Base-by-base conservation (phyloP, 2,797 vertebrate species). In the Gadopsis marmoratus region DNA sequence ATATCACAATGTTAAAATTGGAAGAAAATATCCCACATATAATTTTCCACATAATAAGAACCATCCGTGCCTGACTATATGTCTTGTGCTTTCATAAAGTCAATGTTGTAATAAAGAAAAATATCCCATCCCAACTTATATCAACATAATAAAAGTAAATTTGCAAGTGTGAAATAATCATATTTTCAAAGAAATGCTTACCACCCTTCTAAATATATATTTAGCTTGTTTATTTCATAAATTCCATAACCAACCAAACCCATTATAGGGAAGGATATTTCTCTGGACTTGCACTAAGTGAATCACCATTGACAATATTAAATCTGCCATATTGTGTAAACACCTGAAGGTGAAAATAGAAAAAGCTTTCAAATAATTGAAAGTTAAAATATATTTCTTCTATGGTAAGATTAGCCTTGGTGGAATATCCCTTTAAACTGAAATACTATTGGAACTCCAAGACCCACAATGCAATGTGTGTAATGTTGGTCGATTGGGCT, bases 381-480 rank as follows among this genome's bases (percentile, higher is more conserved):
- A 39, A 10, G 37, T 39, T 39, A 39, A 39, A 39, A 39, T 39
- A 11, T 39, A n/a, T 35, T 35, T 35, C 35, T 35, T 35, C 35
- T 5, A 11, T 39, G 39, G 39, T 13, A 43, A 43, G 43, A 43
- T 16, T 13, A 43, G 16, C 43, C 43, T 59, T 7, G 0, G n/a
- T 41, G 19, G 10, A 71, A 9, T 63, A 48, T 62, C 10, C 29
- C 35, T 65, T 62, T 68, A 62, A 48, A 1, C 8, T 4, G 17
- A 3, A 33, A n/a, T 1, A 41, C 5, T 1, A 12, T 17, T 26
- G 23, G 54, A n/a, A 90, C 90, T 86, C 17, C 47, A 86, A 50
- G 14, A 69, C 1, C 91, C 93, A 92, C 0, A 35, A 91, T 91
- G 76, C 90, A 79, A 0, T 85, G 66, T 83, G 79, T 1, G 0